A percentile compares a stretch with the other conserved stretches of the same genome.
Conservation (phyloP, 2,888 invertebrate genomes). For the Osmoderma eremita region DNA sequence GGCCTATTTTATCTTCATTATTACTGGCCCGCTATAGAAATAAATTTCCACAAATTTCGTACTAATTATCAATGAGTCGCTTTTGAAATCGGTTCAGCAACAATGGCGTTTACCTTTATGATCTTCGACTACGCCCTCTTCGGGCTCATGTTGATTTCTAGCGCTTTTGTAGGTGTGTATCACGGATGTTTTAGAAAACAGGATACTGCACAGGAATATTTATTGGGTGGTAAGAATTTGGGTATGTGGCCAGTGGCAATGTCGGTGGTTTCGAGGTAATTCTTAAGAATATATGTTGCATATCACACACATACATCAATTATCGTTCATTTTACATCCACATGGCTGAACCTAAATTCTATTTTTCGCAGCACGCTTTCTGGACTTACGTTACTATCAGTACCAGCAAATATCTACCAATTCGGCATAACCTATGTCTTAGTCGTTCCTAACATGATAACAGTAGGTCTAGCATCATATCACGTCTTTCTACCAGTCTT, state of each 20-base stretch:
- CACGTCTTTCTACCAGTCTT: conserved; percentile 72
- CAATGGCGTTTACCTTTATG: conserved; percentile 59
- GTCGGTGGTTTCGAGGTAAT: conserved; percentile 58
- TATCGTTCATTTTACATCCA: too few species aligned
- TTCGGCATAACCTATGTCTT: conserved; percentile 72
- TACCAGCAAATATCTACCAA: conserved; percentile 78
- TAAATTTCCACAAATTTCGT: too few species aligned
- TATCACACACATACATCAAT: neutral
- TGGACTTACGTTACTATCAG: conserved; percentile 77
- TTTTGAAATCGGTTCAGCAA: neutral
- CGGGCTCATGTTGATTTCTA: conserved; percentile 61
- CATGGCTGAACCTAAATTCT: neutral
- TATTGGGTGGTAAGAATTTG: conserved; percentile 75
- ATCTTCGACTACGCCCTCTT: conserved; percentile 51
- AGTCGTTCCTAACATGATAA: conserved; percentile 59
- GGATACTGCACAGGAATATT: conserved; percentile 71
- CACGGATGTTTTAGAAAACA: conserved; percentile 66
- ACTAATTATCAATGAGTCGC: neutral
- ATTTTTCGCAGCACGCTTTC: conserved; percentile 72
- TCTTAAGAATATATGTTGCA: neutral
- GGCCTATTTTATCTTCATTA: too few species aligned
- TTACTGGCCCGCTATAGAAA: too few species aligned
- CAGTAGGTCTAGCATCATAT: conserved; percentile 55
- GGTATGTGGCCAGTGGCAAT: conserved; percentile 73
- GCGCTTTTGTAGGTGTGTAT: conserved; percentile 66